Conservation (phyloP, 2,113 vertebrate genomes). For the Poicephalus meyeri region DNA sequence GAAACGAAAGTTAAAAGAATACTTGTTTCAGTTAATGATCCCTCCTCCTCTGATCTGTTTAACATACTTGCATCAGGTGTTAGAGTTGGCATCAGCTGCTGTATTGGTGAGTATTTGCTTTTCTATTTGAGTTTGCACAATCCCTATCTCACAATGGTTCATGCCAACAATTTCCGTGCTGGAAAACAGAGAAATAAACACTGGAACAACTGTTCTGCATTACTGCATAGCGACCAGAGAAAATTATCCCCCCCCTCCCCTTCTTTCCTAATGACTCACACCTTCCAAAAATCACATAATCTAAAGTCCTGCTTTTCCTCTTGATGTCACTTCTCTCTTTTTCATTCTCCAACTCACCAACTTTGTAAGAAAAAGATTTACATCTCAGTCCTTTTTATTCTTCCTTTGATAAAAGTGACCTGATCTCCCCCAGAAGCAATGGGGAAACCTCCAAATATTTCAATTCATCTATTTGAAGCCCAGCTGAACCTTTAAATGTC, state of each 20-base stretch:
- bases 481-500: conserved; percentile 23
- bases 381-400: background rate
- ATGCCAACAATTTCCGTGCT: conserved; percentile 48
- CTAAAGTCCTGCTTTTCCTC: conserved; percentile 21
- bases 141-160: conserved; percentile 6
- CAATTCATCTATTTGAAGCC: conserved; percentile 16
- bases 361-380: background rate
- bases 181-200: conserved; percentile 69
- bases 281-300: conserved; percentile 52
- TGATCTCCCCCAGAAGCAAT: background rate
- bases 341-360: background rate
- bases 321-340: background rate
- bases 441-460: conserved; percentile 10
- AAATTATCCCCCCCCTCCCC: background rate
- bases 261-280: conserved; percentile 61
- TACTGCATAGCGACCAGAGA: conserved; percentile 50
- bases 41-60: background rate
- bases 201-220: conserved; percentile 53
- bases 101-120: conserved; percentile 36
- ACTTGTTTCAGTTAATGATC: background rate
- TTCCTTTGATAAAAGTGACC: background rate
- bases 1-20: conserved; percentile 19
- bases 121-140: conserved; percentile 49
- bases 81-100: conserved; percentile 35
- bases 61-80: background rate